Percentiles rank a stretch among this genome's conserved stretches.
Evolutionary conservation across 2,113 vertebrate genomes (phyloP).

Genomic region (Cinclus cinclus): DNA sequence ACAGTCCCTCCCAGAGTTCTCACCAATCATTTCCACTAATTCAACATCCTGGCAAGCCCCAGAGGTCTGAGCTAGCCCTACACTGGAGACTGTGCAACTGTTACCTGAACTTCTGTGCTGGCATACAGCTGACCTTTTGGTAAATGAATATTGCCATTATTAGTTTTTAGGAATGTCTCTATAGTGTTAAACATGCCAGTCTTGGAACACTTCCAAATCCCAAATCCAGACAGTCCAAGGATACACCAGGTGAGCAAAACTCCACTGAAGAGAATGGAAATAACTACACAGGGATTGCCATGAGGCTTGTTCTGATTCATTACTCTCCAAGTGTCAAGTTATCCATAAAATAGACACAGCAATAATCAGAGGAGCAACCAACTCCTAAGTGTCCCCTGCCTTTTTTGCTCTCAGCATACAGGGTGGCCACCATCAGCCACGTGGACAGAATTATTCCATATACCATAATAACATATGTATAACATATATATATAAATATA

Average conservation of each 20-base stretch:
- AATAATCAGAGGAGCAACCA: background rate
- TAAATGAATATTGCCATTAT: background rate
- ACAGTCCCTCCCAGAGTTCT: background rate
- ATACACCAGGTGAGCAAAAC: background rate
- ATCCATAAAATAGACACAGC: background rate
- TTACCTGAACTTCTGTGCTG: background rate
- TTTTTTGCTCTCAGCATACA: background rate
- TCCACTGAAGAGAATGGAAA: background rate
- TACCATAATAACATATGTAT: too few relatives aligned
- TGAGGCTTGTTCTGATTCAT: background rate
- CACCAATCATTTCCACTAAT: background rate
- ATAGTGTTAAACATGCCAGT: background rate
- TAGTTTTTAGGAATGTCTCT: background rate
- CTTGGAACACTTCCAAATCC: background rate
- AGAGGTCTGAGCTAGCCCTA: background rate
- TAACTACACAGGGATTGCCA: background rate
- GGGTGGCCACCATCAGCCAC: background rate
- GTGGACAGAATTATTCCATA: background rate
- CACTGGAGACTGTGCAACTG: background rate
- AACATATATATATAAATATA: background rate
- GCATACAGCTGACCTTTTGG: background rate
- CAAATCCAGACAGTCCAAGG: background rate
- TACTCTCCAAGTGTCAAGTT: background rate
- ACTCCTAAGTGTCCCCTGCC: background rate
- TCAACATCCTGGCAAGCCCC: background rate